Evolutionary conservation across 2,113 vertebrate species (phyloP).

Genomic region (Pionites leucogaster): DNA sequence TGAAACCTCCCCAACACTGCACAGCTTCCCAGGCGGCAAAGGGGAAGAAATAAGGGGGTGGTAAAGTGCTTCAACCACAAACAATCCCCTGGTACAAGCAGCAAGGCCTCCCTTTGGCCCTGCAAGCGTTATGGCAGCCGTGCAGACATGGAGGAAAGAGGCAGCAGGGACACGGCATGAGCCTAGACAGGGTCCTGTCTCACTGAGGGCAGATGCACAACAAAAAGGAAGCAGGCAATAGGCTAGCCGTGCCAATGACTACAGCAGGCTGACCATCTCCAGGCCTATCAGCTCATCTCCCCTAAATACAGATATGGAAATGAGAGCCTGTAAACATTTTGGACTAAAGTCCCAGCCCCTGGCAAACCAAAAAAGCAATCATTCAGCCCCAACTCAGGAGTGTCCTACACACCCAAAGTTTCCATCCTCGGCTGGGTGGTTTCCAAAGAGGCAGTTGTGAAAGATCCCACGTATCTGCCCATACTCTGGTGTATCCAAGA

Average conservation of each 20-base stretch:
- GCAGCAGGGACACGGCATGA: accelerated
- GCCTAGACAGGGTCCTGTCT: neutral
- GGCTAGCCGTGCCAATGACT: neutral
- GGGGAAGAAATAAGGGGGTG: neutral
- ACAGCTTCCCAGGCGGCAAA: accelerated
- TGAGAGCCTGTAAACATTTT: neutral
- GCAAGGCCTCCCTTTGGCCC: neutral
- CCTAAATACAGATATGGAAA: neutral
- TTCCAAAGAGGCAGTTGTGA: neutral
- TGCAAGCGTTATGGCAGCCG: neutral
- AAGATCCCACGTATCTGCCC: neutral
- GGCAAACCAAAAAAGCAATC: neutral
- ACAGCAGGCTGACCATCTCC: neutral
- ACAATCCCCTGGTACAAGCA: accelerated
- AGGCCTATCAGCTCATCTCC: neutral
- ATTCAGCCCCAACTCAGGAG: neutral
- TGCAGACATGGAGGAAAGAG: accelerated
- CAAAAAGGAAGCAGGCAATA: neutral
- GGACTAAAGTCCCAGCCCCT: neutral
- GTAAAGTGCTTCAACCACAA: neutral
- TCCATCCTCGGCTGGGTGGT: neutral
- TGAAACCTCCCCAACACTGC: neutral
- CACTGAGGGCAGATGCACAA: neutral
- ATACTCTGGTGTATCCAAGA: neutral
- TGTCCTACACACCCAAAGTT: neutral